These are phyloP conservation scores for Brachypterus glaber DNA, from an alignment of 2,888 invertebrate species.

Conservation along the genomic window DNA sequence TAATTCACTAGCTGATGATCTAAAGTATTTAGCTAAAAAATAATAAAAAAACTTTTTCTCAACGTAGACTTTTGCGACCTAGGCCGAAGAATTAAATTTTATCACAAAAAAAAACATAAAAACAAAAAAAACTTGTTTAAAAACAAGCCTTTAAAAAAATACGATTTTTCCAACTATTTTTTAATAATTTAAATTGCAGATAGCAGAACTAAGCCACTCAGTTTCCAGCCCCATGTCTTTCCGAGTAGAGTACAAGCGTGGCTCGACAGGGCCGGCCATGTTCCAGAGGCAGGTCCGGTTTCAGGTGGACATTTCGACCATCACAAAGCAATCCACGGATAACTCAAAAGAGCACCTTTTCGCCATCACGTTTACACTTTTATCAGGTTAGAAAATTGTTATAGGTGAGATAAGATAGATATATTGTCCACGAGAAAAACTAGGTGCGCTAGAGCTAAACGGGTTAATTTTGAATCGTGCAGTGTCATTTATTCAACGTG, in stretches of 20 bases:
- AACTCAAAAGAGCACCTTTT: conserved; percentile 67
- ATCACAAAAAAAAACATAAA: too few relatives aligned
- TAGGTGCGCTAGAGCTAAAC: too few relatives aligned
- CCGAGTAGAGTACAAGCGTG: conserved; percentile 93
- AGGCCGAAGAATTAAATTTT: too few relatives aligned
- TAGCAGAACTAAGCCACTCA: conserved; percentile 92
- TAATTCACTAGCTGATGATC: too few relatives aligned
- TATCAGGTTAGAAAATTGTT: conserved; percentile 64
- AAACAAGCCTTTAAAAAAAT: not conserved
- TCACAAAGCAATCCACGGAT: conserved; percentile 69
- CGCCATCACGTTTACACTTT: conserved; percentile 87
- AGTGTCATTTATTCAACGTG: too few relatives aligned
- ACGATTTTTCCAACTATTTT: conserved; percentile 9
- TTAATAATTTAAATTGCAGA: conserved; percentile 48
- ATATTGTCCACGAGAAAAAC: too few relatives aligned
- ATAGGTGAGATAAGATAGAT: too few relatives aligned
- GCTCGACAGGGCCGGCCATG: conserved; percentile 89
- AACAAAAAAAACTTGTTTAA: too few relatives aligned
- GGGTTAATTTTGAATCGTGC: too few relatives aligned
- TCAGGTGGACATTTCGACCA: conserved; percentile 82
- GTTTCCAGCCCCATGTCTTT: conserved; percentile 98
- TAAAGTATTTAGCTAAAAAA: too few relatives aligned
- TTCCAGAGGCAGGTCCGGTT: conserved; percentile 94
- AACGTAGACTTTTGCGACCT: too few relatives aligned
- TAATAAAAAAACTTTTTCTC: too few relatives aligned